These are phyloP conservation scores for Macrobrachium nipponense DNA, from an alignment of 1,140 invertebrate species.

Conservation along the genomic window DNA sequence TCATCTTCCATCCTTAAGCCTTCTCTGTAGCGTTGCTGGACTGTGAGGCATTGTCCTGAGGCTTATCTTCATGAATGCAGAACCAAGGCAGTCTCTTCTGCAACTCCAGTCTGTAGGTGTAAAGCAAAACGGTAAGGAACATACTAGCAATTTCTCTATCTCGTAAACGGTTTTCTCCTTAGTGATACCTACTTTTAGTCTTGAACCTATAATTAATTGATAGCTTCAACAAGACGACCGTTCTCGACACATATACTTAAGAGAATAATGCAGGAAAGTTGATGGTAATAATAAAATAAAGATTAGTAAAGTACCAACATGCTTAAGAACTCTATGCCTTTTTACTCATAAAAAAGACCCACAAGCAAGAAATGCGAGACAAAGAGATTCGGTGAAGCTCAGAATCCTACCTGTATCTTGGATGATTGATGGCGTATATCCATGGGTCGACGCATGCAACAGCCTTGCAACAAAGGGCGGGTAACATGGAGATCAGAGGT, in stretches of 20 bases:
- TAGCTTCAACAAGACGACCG: too few relatives aligned
- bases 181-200: too few relatives aligned
- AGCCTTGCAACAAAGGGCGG: constrained; percentile 85
- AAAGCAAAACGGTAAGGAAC: background rate
- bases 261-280: too few relatives aligned
- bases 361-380: too few relatives aligned
- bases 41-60: constrained; percentile 65
- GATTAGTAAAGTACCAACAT: too few relatives aligned
- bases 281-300: too few relatives aligned
- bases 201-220: too few relatives aligned
- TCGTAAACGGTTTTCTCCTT: background rate
- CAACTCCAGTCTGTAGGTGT: constrained; percentile 73
- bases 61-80: constrained; percentile 74
- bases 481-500: constrained; percentile 87
- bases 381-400: too few relatives aligned
- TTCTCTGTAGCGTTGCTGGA: constrained; percentile 69
- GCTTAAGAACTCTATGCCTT: too few relatives aligned
- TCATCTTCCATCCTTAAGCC: background rate
- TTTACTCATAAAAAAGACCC: too few relatives aligned
- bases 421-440: constrained; percentile 87
- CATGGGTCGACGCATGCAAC: constrained; percentile 89
- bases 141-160: background rate
- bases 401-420: constrained; percentile 78
- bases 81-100: constrained; percentile 80
- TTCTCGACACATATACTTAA: too few relatives aligned